Conservation (phyloP, 1,140 invertebrate genomes). For the Thaumatotibia leucotreta region DNA sequence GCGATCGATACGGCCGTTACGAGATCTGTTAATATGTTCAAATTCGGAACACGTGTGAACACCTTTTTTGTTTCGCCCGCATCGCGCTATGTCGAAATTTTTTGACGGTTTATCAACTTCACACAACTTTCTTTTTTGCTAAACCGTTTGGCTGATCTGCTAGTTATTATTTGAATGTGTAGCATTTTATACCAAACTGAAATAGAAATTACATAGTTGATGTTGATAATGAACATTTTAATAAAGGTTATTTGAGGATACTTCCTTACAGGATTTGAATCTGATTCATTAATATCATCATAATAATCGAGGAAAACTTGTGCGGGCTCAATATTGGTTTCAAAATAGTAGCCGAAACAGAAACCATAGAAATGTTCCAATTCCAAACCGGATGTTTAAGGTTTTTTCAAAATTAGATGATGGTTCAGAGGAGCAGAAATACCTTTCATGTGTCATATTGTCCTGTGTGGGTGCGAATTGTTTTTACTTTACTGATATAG, state of each 20-base stretch:
- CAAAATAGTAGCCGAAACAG: background rate
- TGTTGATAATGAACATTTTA: too few species aligned
- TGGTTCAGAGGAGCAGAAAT: too few species aligned
- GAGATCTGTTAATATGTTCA: slow-evolving; percentile 55
- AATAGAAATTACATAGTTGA: too few species aligned
- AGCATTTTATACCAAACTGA: too few species aligned
- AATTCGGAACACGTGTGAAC: slow-evolving; percentile 64
- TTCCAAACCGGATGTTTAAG: too few species aligned
- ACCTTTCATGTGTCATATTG: too few species aligned
- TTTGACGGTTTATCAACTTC: slow-evolving; percentile 5
- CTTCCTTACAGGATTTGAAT: background rate
- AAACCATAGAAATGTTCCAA: too few species aligned
- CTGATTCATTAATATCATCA: background rate
- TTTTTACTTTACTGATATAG: background rate
- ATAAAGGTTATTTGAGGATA: background rate
- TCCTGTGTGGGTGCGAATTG: background rate
- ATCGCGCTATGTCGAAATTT: slow-evolving; percentile 25
- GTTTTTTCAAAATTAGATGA: too few species aligned
- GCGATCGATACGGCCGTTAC: slow-evolving; percentile 49
- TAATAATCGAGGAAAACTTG: background rate
- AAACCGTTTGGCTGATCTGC: background rate
- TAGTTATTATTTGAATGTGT: too few species aligned
- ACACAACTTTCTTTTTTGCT: background rate
- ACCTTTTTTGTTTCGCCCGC: slow-evolving; percentile 45
- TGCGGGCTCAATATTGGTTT: background rate